phyloP scores from a whole-genome alignment of 2,888 invertebrate genomes.

The Shargacucullia verbasci region DNA sequence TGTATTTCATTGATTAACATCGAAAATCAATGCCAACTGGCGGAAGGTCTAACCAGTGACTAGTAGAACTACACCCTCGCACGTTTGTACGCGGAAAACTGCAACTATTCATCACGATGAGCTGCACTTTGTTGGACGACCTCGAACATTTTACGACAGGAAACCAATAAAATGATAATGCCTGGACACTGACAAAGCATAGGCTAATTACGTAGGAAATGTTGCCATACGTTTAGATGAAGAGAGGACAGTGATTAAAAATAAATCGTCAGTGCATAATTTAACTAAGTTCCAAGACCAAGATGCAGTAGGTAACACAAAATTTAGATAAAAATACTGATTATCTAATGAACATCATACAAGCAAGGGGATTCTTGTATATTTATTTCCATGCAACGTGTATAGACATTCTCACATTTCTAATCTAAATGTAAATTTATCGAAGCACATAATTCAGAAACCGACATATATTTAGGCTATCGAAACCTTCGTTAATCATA shows the following conservation, averaged over 20 bases:
- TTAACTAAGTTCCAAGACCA: too few species aligned
- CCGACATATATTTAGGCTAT: conserved; percentile 48
- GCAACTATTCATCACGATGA: conserved; percentile 72
- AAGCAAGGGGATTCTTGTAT: background rate
- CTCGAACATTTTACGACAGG: conserved; percentile 84
- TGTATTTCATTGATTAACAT: conserved; percentile 35
- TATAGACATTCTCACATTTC: conserved; percentile 18
- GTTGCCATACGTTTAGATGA: conserved; percentile 37
- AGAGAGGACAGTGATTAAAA: conserved; percentile 13
- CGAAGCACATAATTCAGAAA: conserved; percentile 17
- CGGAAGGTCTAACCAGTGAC: conserved; percentile 43
- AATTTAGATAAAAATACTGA: too few species aligned
- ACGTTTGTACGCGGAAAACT: conserved; percentile 72
- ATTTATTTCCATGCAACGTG: conserved; percentile 4
- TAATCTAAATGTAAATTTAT: conserved; percentile 42
- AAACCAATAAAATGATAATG: conserved; percentile 85
- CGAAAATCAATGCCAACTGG: conserved; percentile 39
- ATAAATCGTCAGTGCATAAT: too few species aligned
- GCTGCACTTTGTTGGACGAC: conserved; percentile 76
- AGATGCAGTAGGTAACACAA: too few species aligned
- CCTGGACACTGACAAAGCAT: conserved; percentile 78
- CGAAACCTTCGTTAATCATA: conserved; percentile 47
- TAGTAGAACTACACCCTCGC: conserved; percentile 49
- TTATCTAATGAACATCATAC: background rate
- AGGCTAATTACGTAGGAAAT: conserved; percentile 71